phyloP scores from a whole-genome alignment of 2,888 invertebrate species.

The Meteorus cinctellus region DNA sequence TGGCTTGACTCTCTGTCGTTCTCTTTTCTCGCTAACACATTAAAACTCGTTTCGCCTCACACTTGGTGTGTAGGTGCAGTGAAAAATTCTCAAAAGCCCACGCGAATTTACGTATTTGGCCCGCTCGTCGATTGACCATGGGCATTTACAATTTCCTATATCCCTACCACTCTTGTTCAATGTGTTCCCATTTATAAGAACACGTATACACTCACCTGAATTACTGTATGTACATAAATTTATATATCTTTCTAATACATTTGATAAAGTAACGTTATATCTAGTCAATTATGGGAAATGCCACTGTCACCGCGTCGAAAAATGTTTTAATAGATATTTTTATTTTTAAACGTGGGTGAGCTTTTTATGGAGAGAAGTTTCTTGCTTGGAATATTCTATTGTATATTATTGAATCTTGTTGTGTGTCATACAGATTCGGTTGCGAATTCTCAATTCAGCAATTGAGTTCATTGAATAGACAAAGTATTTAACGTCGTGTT shows the following conservation, averaged over 20 bases:
- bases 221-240: not conserved
- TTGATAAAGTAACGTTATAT: too few relatives aligned
- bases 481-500: too few relatives aligned
- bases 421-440: too few relatives aligned
- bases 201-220: not conserved
- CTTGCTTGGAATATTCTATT: too few relatives aligned
- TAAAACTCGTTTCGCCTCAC: conserved; percentile 39
- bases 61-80: conserved; percentile 57
- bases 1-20: conserved; percentile 28
- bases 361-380: too few relatives aligned
- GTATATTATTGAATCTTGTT: too few relatives aligned
- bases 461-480: too few relatives aligned
- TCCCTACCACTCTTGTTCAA: not conserved
- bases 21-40: not conserved
- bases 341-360: too few relatives aligned
- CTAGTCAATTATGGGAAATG: too few relatives aligned
- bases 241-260: not conserved
- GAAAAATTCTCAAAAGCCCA: conserved; percentile 61
- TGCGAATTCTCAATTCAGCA: too few relatives aligned
- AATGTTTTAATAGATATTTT: too few relatives aligned
- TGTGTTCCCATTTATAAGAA: not conserved
- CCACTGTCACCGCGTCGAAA: too few relatives aligned
- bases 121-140: conserved; percentile 46
- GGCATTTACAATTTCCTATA: conserved; percentile 14
- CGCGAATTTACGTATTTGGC: conserved; percentile 63